Base-by-base conservation (phyloP, 2,888 invertebrate genomes). In the Orthonevra nobilis region DNA sequence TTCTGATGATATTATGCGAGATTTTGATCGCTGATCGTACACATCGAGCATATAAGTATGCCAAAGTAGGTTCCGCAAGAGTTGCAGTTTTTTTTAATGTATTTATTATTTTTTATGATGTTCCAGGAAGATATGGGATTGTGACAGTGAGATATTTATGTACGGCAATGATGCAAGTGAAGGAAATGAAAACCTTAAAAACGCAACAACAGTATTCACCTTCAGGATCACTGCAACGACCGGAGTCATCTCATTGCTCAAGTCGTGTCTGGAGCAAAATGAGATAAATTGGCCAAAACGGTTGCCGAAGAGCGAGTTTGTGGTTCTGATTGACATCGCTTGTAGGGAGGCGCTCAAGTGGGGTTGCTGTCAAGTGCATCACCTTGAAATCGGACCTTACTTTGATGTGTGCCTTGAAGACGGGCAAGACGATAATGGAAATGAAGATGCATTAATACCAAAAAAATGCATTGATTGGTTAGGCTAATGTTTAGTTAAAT, bases 341-440 rank as follows among this genome's bases (percentile, higher is more conserved):
- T 85, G 85, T 52, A 83, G 81, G 17, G 84, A 84, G 61, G 84
- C 85, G 5, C 74, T 81, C 36, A 85, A 84, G 73, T 85, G 85
- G 85, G 85, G 85, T 12, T 85, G 85, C 68, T 83, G 81, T n/a
- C 83, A 83, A 32, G 79, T 83, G 1, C 83, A 85, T 46, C 83
- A 82, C 6, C 79, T 85, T 54, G 84, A 85, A 61, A 81, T 85
- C 52, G 83, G 84, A 14, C 84, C 85, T 0, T 81, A 40, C 7
- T 64, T 46, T 5, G 34, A 40, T 26, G 19, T 0, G 1, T 14
- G 26, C 9, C 10, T 6, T 32, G 50, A 36, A 4, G 30, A 61
- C 0, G 50, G 14, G 1, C 1, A 19, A 2, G 66, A 66, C 0
- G 50, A 58, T n/a, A n/a, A n/a, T n/a, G n/a, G n/a, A n/a, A n/a